These are phyloP conservation scores for Barbus barbus DNA, from an alignment of 2,113 vertebrate species.

Conservation along the genomic window DNA sequence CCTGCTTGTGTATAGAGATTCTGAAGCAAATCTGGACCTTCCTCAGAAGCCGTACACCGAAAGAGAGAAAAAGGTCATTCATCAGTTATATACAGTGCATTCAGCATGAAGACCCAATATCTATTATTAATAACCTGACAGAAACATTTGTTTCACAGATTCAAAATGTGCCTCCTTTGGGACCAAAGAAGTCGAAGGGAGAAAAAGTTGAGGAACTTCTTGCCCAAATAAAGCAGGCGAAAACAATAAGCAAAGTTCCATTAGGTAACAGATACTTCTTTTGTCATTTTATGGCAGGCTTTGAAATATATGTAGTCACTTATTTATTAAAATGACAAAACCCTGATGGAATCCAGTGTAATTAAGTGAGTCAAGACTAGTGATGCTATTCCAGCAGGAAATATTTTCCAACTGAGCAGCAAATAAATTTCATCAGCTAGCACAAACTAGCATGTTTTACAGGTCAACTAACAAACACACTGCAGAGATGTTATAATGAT, in stretches of 20 bases:
- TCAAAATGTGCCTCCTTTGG: slow-evolving; percentile 55
- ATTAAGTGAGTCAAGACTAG: not conserved
- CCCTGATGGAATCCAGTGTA: not conserved
- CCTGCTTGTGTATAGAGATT: slow-evolving; percentile 70
- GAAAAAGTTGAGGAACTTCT: slow-evolving; percentile 75
- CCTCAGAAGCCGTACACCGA: slow-evolving; percentile 69
- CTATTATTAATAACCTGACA: not conserved
- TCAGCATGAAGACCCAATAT: not conserved
- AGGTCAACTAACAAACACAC: slow-evolving; percentile 9
- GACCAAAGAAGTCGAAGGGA: slow-evolving; percentile 58
- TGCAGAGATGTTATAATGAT: not conserved
- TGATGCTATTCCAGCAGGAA: not conserved
- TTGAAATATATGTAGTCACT: not conserved
- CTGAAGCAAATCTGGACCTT: slow-evolving; percentile 69
- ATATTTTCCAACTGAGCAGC: not conserved
- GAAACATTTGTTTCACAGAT: slow-evolving; percentile 57
- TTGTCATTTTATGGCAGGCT: slow-evolving; percentile 6
- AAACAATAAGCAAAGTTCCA: slow-evolving; percentile 62
- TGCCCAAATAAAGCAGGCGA: slow-evolving; percentile 69
- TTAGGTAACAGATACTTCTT: slow-evolving; percentile 69
- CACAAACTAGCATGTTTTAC: slow-evolving; percentile 18
- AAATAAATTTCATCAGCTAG: not conserved
- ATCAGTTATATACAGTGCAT: not conserved
- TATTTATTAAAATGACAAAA: slow-evolving; percentile 14
- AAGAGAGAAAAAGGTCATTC: slow-evolving; percentile 66